Base-by-base conservation (phyloP, 2,888 invertebrate genomes). In the Aphodius sticticus region DNA sequence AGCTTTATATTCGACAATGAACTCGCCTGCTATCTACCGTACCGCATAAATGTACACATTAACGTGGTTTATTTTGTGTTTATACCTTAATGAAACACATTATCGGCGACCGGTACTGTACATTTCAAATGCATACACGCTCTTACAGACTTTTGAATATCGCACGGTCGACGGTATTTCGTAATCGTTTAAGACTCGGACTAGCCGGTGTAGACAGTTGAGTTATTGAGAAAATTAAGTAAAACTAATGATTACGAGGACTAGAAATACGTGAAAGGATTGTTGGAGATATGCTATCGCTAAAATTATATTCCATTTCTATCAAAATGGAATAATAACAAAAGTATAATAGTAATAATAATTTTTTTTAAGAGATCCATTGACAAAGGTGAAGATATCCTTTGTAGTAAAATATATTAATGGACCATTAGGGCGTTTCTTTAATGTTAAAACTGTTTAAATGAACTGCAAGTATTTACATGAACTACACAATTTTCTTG, bases 1-100 rank as follows among this genome's bases (percentile, higher is more conserved):
- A 53, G 53, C 53, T 53, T 53, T 53, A 53, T 53, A 53, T 53
- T 53, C 53, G 53, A 53, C 53, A 53, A 53, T 53, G 53, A 53
- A 53, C 53, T 53, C 7, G 53, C 53, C 53, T 5, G 53, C 53
- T 53, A 53, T 53, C 53, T 53, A 53, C 53, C 53, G 53, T 53
- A 53, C 53, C 53, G 53, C 53, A 53, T 53, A 53, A 53, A 53
- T 53, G 53, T 53, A 53, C 53, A 53, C 53, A 53, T 53, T 53
- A 53, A 53, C 53, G 53, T 53, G 53, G 53, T 53, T 53, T 53
- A 53, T 53, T 53, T 53, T 53, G 53, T 53, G 53, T 53, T 53
- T 53, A 53, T 53, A 53, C 53, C 53, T 53, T 53, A 53, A 53
- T 53, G 53, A 53, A 53, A 53, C 53, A 53, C 53, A 53, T 53